Percentiles rank a stretch among this genome's conserved stretches.
Conservation (phyloP, 1,140 invertebrate species). For the Rhyzopertha dominica region DNA sequence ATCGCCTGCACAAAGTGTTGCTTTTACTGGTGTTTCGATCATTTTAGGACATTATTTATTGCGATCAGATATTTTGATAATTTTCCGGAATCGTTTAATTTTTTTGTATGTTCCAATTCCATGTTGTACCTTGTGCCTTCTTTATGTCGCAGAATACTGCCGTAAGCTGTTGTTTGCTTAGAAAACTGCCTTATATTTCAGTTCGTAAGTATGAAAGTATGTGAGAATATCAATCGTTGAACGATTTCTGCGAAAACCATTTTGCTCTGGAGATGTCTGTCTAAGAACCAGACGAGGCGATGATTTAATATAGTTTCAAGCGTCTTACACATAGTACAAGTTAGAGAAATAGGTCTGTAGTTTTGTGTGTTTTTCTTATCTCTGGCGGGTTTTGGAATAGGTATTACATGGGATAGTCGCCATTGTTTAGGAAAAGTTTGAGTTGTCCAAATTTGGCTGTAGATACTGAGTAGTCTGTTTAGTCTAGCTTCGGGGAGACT, state of each 20-base stretch:
- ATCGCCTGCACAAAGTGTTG: constrained; percentile 1
- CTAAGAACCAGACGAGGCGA: constrained; percentile 18
- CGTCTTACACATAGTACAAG: constrained; percentile 22
- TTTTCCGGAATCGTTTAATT: constrained; percentile 7
- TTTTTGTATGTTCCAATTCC: constrained; percentile 12
- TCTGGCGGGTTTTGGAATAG: constrained; percentile 17
- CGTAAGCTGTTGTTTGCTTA: constrained; percentile 8
- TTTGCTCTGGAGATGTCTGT: constrained; percentile 13
- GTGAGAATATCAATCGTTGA: constrained; percentile 20
- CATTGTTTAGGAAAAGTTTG: constrained; percentile 13
- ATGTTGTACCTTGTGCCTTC: constrained; percentile 16
- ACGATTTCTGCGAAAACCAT: constrained; percentile 17
- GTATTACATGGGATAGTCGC: constrained; percentile 11
- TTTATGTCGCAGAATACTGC: constrained; percentile 23
- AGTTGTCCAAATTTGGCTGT: no score
- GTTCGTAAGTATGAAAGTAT: constrained; percentile 16
- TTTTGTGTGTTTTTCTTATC: constrained; percentile 18
- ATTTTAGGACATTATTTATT: constrained; percentile 1
- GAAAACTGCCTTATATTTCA: constrained; percentile 13
- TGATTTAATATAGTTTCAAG: constrained; percentile 25
- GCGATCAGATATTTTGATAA: no score
- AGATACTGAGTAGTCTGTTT: no score
- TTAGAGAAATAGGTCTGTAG: constrained; percentile 22
- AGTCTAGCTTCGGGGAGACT: no score
- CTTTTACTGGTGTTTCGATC: constrained; percentile 5